Evolutionary conservation across 2,888 invertebrate species (phyloP), one percentile per base, ranked within the genome.

Genomic region (Lissocephala sabroskyi): DNA sequence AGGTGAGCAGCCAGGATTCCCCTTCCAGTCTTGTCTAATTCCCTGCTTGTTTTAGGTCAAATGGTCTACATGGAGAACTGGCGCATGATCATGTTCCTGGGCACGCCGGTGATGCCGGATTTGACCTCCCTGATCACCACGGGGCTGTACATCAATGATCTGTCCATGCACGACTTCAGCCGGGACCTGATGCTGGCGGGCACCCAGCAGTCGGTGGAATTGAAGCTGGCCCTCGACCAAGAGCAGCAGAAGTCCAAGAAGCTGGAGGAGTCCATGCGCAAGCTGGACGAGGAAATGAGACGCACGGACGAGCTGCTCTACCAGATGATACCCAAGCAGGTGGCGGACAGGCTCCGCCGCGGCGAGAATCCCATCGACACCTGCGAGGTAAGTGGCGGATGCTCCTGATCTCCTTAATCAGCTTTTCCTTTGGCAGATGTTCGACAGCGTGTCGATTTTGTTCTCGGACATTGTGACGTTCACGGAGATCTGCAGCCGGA

Each of bases 51-150:
- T 36, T 26, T 2, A 23, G 98, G 98, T 66, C 98, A 98, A 88
- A 98, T 98, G 98, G 93, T 98, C 77, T 97, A 95, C 84, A 97
- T 98, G 96, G 94, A 95, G 65, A 96, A 97, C 80, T 98, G 98
- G 98, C 90, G 94, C 57, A 94, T 96, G 91, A 95, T 98, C 86
- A 94, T 98, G 90, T 98, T 97, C 81, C 86, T 98, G 43, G 97
- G 96, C 5, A 96, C 97, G 0, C 98, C 98, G 0, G 95, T 97
- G 26, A 96, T 98, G 95, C 94, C 95, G 0, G 96, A 97, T 83
- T 86, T 98, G 40, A 93, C 94, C n/a, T 92, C 95, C 0, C 89
- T 98, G 70, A 93, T 97, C 55, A 92, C 93, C 37, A 94, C 96
- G 0, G 97, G 98, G 0, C 88, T 98, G 0, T 98, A 96, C 82